A percentile compares a stretch with the other conserved stretches of the same genome.
These are phyloP conservation scores for Brachionus rubens DNA, from an alignment of 1,140 invertebrate species.

Conservation along the genomic window DNA sequence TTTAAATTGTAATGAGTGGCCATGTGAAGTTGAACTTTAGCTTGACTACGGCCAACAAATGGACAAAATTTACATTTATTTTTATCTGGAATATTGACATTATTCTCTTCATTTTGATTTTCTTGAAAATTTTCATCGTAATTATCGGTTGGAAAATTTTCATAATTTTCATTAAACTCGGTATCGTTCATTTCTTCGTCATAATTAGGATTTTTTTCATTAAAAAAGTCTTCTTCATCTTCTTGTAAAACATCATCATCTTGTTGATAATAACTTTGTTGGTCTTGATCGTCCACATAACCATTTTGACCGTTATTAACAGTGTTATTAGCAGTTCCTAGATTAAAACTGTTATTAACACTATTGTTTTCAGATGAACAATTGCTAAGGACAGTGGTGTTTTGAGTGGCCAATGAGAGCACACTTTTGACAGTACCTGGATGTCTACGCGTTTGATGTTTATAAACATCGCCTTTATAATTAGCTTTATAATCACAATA, in stretches of 20 bases:
- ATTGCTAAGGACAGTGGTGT: not conserved
- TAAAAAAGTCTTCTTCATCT: slow-evolving; percentile 35
- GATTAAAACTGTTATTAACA: slow-evolving; percentile 28
- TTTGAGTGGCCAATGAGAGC: not conserved
- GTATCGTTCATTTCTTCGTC: not conserved
- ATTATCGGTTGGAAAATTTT: no score
- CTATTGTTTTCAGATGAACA: slow-evolving; percentile 44
- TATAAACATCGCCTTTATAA: slow-evolving; percentile 43
- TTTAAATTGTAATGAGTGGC: slow-evolving; percentile 57
- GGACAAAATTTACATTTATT: slow-evolving; percentile 54
- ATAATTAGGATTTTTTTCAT: not conserved
- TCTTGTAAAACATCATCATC: not conserved
- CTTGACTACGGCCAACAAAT: slow-evolving; percentile 52
- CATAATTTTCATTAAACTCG: not conserved
- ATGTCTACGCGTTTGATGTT: slow-evolving; percentile 43
- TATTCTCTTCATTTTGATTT: slow-evolving; percentile 7
- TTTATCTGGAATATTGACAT: not conserved
- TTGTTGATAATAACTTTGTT: not conserved
- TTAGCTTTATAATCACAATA: slow-evolving; percentile 46
- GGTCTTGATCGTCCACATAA: not conserved
- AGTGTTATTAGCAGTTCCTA: not conserved
- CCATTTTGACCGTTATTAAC: not conserved
- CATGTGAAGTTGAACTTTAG: slow-evolving; percentile 55
- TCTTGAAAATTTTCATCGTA: no score
- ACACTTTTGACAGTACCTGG: slow-evolving; percentile 43